Evolutionary conservation across 2,113 vertebrate genomes (phyloP), one percentile per base, ranked within the genome.

Genomic region (Leptobrachium leishanense): DNA sequence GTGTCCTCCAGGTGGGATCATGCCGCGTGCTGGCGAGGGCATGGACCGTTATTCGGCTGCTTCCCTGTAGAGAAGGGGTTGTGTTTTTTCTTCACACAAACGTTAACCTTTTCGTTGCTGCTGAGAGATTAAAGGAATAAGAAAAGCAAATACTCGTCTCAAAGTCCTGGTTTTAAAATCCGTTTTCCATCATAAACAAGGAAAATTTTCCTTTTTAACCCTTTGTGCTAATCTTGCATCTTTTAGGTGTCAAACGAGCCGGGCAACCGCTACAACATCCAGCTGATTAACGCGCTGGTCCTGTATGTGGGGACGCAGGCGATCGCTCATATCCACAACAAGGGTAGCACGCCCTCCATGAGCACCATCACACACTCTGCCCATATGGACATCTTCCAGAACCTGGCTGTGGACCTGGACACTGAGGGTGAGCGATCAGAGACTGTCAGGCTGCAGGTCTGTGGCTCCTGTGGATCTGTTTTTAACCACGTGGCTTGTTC

Each of bases 321-420:
- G 6, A 99, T 99, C 41, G 97, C 97, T 5, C 97, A 99, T 90
- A 99, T 99, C 70, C 97, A 99, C 89, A 98, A 98, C 91, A 99
- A 99, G 88, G 98, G 98, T 84, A 99, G 97, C 91, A 98, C 97
- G 0, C 98, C 98, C 42, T 99, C 98, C 12, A 99, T 99, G 98
- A 99, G 98, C 93, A 99, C 98, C 78, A 99, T 99, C 83, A 99
- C 98, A 12, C 98, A 99, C 86, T 99, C 98, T 0, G 98, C 98
- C 81, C 98, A 99, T 88, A 99, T 99, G 98, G 98, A 99, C 89
- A 99, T 99, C 91, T 99, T 99, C 91, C 98, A 99, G 91, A 99
- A 99, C 76, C 87, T 99, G 84, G 98, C 98, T 57, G 98, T 99
- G 85, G 98, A 99, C 82, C 88, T 99, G 88, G 98, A 99, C 86